Evolutionary conservation across 2,888 invertebrate genomes (phyloP).

Genomic region (Rhingia rostrata): DNA sequence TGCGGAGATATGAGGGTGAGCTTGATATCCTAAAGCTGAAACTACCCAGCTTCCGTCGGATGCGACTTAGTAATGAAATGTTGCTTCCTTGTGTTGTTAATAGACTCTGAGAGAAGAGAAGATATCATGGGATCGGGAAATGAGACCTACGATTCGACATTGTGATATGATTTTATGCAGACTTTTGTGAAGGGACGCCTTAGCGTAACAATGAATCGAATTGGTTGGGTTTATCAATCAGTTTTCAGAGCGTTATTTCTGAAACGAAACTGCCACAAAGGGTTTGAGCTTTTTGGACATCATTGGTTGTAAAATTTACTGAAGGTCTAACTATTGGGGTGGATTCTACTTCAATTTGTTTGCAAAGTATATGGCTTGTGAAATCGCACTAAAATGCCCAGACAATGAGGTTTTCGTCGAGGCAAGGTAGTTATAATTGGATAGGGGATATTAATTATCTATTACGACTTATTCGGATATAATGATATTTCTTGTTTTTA

Average conservation of each 20-base stretch:
- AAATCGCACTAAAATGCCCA: no score
- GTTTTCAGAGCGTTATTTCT: background rate
- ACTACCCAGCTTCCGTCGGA: slow-evolving; percentile 69
- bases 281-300: no score
- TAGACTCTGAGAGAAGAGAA: slow-evolving; percentile 51
- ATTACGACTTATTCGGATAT: no score
- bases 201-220: slow-evolving; percentile 11
- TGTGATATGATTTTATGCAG: slow-evolving; percentile 52
- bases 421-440: no score
- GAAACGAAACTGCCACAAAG: background rate
- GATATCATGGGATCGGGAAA: slow-evolving; percentile 65
- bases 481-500: no score
- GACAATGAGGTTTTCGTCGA: no score
- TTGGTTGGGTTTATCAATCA: slow-evolving; percentile 52
- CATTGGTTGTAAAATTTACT: no score
- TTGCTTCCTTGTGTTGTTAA: slow-evolving; percentile 73
- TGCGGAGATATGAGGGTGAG: slow-evolving; percentile 35
- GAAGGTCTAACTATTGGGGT: no score
- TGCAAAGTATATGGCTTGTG: no score
- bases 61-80: slow-evolving; percentile 74
- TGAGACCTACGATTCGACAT: slow-evolving; percentile 45
- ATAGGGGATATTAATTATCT: no score
- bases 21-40: slow-evolving; percentile 65
- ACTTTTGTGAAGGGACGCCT: background rate
- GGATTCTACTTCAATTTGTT: no score